Conservation (phyloP, 2,113 vertebrate genomes). For the Trochalopteron elliotii region DNA sequence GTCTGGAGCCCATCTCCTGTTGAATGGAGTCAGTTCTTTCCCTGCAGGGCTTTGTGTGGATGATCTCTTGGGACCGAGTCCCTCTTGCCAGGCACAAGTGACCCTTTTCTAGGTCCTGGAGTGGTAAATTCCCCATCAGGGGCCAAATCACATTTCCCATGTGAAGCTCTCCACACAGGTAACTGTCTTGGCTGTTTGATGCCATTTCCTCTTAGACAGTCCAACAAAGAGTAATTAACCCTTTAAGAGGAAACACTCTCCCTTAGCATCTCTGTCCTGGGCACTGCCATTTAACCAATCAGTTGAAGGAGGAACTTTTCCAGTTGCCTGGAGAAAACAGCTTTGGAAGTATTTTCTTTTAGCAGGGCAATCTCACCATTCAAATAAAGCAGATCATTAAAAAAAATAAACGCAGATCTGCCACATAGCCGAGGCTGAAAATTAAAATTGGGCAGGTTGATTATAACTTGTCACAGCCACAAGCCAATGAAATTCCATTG, state of each 20-base stretch:
- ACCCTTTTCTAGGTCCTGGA: background rate
- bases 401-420: background rate
- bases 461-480: conserved; percentile 34
- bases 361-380: background rate
- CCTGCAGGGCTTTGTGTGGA: background rate
- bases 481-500: background rate
- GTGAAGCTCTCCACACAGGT: background rate
- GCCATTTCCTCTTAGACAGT: background rate
- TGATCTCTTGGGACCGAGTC: background rate
- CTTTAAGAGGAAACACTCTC: background rate
- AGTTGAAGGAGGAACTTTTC: background rate
- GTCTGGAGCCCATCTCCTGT: background rate
- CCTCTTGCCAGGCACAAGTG: background rate
- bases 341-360: background rate
- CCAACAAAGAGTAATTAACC: background rate
- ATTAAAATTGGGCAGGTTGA: conserved; percentile 41
- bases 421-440: background rate
- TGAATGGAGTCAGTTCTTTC: background rate
- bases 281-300: background rate
- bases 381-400: background rate
- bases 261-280: background rate
- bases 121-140: background rate
- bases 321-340: background rate
- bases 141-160: background rate
- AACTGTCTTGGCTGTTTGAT: background rate